Base-by-base conservation (phyloP, 2,797 vertebrate genomes). In the Muscicapa striata region DNA sequence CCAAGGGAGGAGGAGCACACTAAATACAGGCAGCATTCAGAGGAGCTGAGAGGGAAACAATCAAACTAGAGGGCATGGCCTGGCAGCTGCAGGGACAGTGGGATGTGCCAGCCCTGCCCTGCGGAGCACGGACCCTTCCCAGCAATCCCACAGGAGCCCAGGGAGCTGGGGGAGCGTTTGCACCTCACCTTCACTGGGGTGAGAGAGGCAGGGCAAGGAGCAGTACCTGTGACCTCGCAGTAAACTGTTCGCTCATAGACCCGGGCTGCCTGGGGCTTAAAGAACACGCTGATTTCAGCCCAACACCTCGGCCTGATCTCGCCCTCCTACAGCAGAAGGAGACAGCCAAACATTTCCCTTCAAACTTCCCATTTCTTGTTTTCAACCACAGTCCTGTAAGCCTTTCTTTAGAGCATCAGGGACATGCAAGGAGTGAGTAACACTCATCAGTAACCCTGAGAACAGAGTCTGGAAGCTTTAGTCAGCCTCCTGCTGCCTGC, bases 211-310 rank as follows among this genome's bases (percentile, higher is more conserved):
- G 43, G 30, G 29, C 17, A 24, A 43, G 21, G 46, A 66, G 51
- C 62, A 5, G 4, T 96, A 99, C 99, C 99, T 97, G 98, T 98
- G 94, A 99, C 94, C 67, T 99, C 95, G 22, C 98, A 99, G 94
- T 98, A 99, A 57, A 98, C 62, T 0, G 96, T 98, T 46, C 97
- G 97, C 41, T 98, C 97, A 94, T 99, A 99, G 46, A 98, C 41
- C 92, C 51, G 98, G 89, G 98, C 98, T 95, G 98, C 98, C 72
- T 59, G 87, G 3, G 99, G 99, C 85, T 98, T 98, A 84, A 99
- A 99, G 80, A 97, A 93, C 45, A 99, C 97, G 15, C 30, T 96
- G 77, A 99, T 97, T 91, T 98, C 93, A 40, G 82, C 93, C 4
- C 98, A 98, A 32, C 94, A 97, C 51, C 98, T 98, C 6, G 99